These are phyloP conservation scores for Marronus borbonicus DNA, from an alignment of 2,888 invertebrate species.

Conservation along the genomic window DNA sequence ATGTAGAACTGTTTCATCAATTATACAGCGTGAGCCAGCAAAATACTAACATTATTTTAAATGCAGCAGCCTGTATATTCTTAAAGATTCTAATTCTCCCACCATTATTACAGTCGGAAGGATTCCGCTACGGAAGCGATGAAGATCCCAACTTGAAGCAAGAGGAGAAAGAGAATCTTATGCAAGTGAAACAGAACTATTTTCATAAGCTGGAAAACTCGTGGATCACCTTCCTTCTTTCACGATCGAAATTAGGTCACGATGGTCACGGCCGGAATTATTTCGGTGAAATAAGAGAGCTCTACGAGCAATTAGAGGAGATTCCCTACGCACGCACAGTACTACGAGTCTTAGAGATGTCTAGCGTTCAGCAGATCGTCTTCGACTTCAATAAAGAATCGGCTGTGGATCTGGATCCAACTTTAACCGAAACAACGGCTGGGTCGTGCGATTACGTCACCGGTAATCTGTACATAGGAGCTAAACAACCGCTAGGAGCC, in stretches of 20 bases:
- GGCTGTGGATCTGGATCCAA: slow-evolving; percentile 4
- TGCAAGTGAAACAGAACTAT: not conserved
- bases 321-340: slow-evolving; percentile 6
- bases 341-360: not conserved
- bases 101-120: not conserved
- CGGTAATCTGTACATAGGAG: not conserved
- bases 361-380: slow-evolving; percentile 2
- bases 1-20: no score
- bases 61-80: no score
- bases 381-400: slow-evolving; percentile 25
- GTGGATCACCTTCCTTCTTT: not conserved
- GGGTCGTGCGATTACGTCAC: slow-evolving; percentile 13
- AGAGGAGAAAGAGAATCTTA: not conserved
- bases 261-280: not conserved
- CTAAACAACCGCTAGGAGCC: slow-evolving; percentile 1
- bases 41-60: no score
- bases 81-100: no score
- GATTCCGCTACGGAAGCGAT: not conserved
- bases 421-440: not conserved
- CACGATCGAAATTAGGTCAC: not conserved
- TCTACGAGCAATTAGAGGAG: slow-evolving; percentile 4
- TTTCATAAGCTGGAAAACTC: slow-evolving; percentile 1
- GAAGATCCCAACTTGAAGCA: not conserved
- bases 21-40: no score
- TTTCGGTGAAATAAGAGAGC: not conserved